Base-by-base conservation (phyloP, 92 coral and sea anemone genomes). In the Pocillopora meandrina region DNA sequence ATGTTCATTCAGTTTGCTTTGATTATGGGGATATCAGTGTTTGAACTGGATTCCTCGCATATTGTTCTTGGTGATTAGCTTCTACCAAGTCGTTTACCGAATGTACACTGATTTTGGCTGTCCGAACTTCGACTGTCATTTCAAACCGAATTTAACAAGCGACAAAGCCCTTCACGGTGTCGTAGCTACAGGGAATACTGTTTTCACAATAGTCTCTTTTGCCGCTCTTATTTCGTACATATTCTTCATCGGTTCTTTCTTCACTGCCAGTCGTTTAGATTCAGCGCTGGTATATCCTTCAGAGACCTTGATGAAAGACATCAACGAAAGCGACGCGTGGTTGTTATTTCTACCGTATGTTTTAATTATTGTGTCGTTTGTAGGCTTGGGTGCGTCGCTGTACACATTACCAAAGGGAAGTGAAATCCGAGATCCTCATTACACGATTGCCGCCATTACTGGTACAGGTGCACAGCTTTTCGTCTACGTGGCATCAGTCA, bases 401-500 rank as follows among this genome's bases (percentile, higher is more conserved):
- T 82, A 77, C 55, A 81, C 75, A 85, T 70, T 90, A 18, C 75
- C 85, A n/a, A 77, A 19, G 17, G 57, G 1, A 42, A 15, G 65
- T 14, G 86, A 89, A 73, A 31, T 31, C 7, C 76, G 75, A 58
- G 86, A 82, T 23, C 72, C 82, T 78, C 89, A 83, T 63, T 91
- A 85, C 58, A 58, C 85, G 23, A 58, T 74, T 33, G 36, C 70
- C 67, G 65, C 82, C 83, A 77, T 76, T 7, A 65, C 85, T n/a
- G 93, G 93, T 21, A 89, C 82, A 9, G 93, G 85, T 18, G 72
- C 90, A 4, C 90, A 85, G 84, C 79, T 88, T 33, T 72, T 88
- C 10, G 83, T 89, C 0, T 90, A 90, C 16, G 88, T 92, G 92
- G 72, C 81, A 5, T 93, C 94, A 11, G 78, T 91, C 18, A 91